Evolutionary conservation across 1,140 invertebrate genomes (phyloP).

Genomic region (Nilaparvata lugens): DNA sequence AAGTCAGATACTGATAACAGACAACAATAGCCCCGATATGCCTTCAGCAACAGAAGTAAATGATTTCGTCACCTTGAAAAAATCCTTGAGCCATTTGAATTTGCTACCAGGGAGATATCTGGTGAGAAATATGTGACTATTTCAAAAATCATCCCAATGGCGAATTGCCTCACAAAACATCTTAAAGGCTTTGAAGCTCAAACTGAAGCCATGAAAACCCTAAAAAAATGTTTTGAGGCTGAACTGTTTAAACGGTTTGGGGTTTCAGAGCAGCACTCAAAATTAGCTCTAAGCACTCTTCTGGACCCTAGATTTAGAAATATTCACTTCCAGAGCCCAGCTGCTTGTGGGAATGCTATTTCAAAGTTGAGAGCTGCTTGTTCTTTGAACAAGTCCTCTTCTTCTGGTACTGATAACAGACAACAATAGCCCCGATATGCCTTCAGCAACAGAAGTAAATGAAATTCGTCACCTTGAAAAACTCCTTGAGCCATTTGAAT

Average conservation of each 20-base stretch:
- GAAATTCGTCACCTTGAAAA: too few species aligned
- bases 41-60: too few species aligned
- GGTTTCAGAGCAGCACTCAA: slow-evolving; percentile 28
- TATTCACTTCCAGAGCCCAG: slow-evolving; percentile 22
- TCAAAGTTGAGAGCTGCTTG: too few species aligned
- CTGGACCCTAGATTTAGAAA: slow-evolving; percentile 33
- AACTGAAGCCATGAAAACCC: slow-evolving; percentile 19
- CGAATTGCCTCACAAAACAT: slow-evolving; percentile 32
- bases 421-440: slow-evolving; percentile 23
- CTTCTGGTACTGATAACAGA: slow-evolving; percentile 26
- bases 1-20: slow-evolving; percentile 26
- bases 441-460: too few species aligned
- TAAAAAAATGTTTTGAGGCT: slow-evolving; percentile 22
- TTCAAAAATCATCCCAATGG: slow-evolving; percentile 35
- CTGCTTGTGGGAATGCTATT: slow-evolving; percentile 11
- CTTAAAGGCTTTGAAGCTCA: slow-evolving; percentile 17
- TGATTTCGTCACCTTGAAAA: too few species aligned
- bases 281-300: too few species aligned
- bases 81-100: slow-evolving; percentile 33
- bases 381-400: too few species aligned
- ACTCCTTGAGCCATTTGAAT: slow-evolving; percentile 33
- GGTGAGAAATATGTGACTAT: slow-evolving; percentile 36
- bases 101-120: slow-evolving; percentile 35
- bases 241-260: slow-evolving; percentile 30
- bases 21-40: slow-evolving; percentile 23